Evolutionary conservation across 2,113 vertebrate species (phyloP).

Genomic region (Regulus satrapa): DNA sequence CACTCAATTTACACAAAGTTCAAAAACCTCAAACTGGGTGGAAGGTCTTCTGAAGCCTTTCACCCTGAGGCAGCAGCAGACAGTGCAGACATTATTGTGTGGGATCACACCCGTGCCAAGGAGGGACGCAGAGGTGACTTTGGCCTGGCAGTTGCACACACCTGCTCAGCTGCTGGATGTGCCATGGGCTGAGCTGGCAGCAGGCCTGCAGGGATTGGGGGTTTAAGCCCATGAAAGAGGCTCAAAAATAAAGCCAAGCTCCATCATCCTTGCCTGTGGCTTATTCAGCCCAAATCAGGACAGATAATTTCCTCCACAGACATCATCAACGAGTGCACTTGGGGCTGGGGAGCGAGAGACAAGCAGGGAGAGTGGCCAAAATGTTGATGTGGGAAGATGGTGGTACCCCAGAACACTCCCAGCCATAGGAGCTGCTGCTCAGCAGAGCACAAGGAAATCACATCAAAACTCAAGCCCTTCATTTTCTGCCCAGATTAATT

Average conservation of each 20-base stretch:
- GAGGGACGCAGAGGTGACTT: not conserved
- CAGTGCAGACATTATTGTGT: not conserved
- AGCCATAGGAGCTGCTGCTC: not conserved
- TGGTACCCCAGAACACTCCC: not conserved
- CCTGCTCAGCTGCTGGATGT: not conserved
- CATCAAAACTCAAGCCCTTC: not conserved
- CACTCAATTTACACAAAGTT: not conserved
- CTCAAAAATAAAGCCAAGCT: not conserved
- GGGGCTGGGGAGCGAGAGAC: not conserved
- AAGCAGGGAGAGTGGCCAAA: not conserved
- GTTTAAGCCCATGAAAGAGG: not conserved
- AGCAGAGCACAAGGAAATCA: not conserved
- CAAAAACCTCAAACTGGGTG: not conserved
- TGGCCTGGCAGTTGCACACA: not conserved
- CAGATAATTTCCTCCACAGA: not conserved
- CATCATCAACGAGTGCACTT: fast-evolving
- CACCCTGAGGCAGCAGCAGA: not conserved
- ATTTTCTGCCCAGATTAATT: conserved; percentile 22
- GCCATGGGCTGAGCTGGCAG: not conserved
- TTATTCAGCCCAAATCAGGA: not conserved
- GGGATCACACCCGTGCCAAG: fast-evolving
- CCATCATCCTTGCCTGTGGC: not conserved
- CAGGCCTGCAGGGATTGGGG: not conserved
- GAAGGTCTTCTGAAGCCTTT: not conserved
- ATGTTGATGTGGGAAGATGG: not conserved